phyloP scores from a whole-genome alignment of 30 jellyfish, hydroid and myxozoan species.

The Hydractinia symbiolongicarpus region DNA sequence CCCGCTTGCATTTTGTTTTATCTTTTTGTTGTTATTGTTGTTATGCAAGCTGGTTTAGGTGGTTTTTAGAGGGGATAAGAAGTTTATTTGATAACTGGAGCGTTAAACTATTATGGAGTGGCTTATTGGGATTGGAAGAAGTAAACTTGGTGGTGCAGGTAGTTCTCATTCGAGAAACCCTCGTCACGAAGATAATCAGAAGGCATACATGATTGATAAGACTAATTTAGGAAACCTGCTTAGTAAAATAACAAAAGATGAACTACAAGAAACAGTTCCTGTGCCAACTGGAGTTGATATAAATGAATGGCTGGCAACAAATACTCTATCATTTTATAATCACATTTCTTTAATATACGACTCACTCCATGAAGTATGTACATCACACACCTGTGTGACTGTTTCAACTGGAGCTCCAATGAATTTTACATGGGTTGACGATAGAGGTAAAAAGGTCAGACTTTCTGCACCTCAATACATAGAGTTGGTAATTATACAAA shows the following conservation, averaged over 20 bases:
- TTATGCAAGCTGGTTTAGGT: too few species aligned
- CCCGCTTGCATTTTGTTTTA: too few species aligned
- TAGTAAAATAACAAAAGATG: conserved; percentile 68
- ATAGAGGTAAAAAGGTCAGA: conserved; percentile 84
- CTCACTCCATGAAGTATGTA: conserved; percentile 71
- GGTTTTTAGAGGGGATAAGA: too few species aligned
- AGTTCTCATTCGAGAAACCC: conserved; percentile 57
- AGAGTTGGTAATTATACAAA: conserved; percentile 77
- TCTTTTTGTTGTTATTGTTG: too few species aligned
- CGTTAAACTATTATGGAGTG: conserved; percentile 41
- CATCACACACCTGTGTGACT: conserved; percentile 67
- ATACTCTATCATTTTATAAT: conserved; percentile 78
- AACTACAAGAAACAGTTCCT: conserved; percentile 73
- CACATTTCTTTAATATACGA: conserved; percentile 76
- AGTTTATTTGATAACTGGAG: too few species aligned
- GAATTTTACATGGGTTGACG: conserved; percentile 92
- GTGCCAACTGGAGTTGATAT: conserved; percentile 90
- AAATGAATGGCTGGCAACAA: conserved; percentile 97
- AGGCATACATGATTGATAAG: conserved; percentile 65
- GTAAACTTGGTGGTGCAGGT: conserved; percentile 58
- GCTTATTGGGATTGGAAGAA: conserved; percentile 76
- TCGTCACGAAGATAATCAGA: conserved; percentile 46
- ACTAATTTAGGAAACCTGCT: conserved; percentile 53
- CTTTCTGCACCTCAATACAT: conserved; percentile 94
- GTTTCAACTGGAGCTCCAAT: conserved; percentile 70